Conservation (phyloP, 2,113 vertebrate species). For the Planiliza haematocheilus region DNA sequence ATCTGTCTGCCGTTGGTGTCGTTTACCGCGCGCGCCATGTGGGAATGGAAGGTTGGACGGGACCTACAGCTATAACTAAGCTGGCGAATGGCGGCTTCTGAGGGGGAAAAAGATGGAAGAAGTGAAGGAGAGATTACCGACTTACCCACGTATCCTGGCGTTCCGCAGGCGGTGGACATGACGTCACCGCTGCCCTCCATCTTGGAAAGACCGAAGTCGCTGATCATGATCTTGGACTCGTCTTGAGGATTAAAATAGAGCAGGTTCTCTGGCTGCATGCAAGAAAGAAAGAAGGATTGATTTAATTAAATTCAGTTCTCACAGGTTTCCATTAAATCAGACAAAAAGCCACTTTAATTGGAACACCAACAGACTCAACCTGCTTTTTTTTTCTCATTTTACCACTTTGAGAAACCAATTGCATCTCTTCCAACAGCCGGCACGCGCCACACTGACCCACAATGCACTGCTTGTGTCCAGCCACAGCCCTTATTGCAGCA, state of each 20-base stretch:
- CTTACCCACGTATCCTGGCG: constrained; percentile 78
- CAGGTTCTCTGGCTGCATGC: constrained; percentile 75
- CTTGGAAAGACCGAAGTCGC: constrained; percentile 79
- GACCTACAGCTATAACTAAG: neutral
- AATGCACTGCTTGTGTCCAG: constrained; percentile 39
- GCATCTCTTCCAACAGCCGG: constrained; percentile 16
- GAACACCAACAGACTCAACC: neutral
- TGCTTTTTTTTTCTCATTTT: constrained; percentile 8
- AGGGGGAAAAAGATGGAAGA: neutral
- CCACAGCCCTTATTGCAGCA: constrained; percentile 24
- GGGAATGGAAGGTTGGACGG: too few relatives aligned
- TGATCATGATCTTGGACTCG: constrained; percentile 80
- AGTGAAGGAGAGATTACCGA: fast-evolving
- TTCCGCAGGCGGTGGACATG: constrained; percentile 79
- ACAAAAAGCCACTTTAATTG: neutral
- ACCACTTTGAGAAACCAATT: constrained; percentile 21
- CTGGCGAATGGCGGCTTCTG: neutral
- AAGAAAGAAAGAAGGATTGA: neutral
- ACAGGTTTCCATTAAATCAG: neutral
- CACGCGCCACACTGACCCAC: constrained; percentile 37
- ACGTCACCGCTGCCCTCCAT: constrained; percentile 78
- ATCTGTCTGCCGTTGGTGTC: too few relatives aligned
- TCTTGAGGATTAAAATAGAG: constrained; percentile 78
- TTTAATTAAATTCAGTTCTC: neutral
- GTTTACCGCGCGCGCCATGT: too few relatives aligned